Evolutionary conservation across 2,888 invertebrate species (phyloP).

Genomic region (Coleophora deauratella): DNA sequence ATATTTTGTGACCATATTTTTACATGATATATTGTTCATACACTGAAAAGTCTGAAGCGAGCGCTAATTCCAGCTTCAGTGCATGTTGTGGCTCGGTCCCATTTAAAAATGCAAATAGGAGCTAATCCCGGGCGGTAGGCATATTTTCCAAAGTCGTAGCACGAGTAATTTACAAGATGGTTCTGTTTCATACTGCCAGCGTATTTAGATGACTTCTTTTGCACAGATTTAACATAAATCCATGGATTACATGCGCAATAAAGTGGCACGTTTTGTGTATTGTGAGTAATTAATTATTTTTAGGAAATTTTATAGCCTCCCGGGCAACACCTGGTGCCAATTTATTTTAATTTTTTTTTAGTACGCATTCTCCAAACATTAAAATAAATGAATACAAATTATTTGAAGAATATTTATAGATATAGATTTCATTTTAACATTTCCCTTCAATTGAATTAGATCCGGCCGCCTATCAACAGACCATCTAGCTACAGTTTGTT

Average conservation of each 20-base stretch:
- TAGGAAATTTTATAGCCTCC: background rate
- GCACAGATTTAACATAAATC: constrained; percentile 45
- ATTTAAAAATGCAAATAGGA: constrained; percentile 22
- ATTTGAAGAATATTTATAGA: too few species aligned
- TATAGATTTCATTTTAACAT: too few species aligned
- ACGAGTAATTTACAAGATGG: constrained; percentile 46
- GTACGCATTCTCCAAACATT: too few species aligned
- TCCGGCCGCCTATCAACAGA: too few species aligned
- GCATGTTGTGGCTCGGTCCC: constrained; percentile 5
- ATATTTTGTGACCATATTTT: too few species aligned
- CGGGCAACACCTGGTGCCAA: too few species aligned
- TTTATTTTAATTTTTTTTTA: too few species aligned
- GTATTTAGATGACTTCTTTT: constrained; percentile 53
- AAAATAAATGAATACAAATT: too few species aligned
- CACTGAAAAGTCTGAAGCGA: background rate
- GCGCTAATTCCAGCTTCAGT: constrained; percentile 16
- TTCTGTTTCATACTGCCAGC: constrained; percentile 31
- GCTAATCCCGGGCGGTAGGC: constrained; percentile 25
- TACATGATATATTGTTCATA: too few species aligned
- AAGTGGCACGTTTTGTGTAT: constrained; percentile 22
- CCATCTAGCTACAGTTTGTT: too few species aligned
- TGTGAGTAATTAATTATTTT: constrained; percentile 4
- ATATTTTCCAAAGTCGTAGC: constrained; percentile 36
- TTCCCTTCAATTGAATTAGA: too few species aligned
- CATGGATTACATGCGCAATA: constrained; percentile 38